Conservation (phyloP, 2,797 vertebrate species). For the Bucorvus abyssinicus region DNA sequence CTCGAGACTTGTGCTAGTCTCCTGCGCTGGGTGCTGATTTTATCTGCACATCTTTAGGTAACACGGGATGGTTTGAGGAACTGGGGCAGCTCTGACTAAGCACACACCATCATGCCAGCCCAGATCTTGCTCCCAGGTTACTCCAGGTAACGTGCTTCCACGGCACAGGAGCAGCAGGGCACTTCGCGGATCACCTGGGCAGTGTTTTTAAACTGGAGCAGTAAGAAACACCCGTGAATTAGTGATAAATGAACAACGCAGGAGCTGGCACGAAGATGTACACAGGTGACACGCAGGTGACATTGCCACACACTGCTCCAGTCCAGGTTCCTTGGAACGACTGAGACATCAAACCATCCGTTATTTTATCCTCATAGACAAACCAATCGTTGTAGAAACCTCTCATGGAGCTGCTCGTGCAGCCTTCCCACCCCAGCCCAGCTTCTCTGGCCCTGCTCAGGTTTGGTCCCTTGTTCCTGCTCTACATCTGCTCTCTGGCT, state of each 20-base stretch:
- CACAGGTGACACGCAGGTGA: background rate
- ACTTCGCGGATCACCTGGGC: background rate
- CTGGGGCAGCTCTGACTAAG: background rate
- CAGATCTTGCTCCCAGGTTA: background rate
- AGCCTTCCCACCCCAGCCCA: background rate
- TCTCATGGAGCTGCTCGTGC: background rate
- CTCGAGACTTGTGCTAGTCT: no score
- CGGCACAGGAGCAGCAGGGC: background rate
- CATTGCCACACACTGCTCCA: background rate
- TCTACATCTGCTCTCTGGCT: background rate
- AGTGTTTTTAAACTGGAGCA: background rate
- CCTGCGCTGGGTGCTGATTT: background rate
- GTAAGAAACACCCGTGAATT: rapidly evolving
- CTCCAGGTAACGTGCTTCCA: background rate
- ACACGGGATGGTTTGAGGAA: background rate
- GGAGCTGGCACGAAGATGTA: background rate
- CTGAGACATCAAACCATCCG: background rate
- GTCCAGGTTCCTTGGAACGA: background rate
- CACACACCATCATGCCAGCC: rapidly evolving
- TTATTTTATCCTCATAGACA: background rate
- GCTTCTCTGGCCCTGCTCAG: background rate
- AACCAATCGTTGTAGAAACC: background rate
- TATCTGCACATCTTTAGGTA: background rate
- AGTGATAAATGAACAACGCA: background rate
- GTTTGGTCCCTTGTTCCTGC: background rate